Conservation (phyloP, 1,140 invertebrate species). For the Caenorhabditis tropicalis region DNA sequence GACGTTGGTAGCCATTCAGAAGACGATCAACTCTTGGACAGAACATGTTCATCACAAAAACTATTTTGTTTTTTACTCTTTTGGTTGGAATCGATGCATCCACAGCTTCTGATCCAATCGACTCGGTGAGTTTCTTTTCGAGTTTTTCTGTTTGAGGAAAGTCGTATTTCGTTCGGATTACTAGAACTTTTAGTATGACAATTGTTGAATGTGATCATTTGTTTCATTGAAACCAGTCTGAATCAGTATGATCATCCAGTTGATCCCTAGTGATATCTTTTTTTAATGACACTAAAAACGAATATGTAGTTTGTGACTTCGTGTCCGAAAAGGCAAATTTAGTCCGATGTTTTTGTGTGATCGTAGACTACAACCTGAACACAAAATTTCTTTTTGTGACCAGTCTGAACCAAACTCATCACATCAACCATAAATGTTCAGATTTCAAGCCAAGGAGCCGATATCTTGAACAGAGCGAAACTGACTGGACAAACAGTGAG, state of each 20-base stretch:
- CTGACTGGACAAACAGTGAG: slow-evolving; percentile 49
- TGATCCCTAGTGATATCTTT: slow-evolving; percentile 5
- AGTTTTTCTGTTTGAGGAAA: background rate
- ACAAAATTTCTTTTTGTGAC: no score
- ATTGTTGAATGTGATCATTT: background rate
- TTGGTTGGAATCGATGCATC: background rate
- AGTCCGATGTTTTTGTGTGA: background rate
- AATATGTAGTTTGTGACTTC: slow-evolving; percentile 18
- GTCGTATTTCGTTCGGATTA: background rate
- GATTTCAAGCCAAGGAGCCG: slow-evolving; percentile 36
- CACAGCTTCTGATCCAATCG: slow-evolving; percentile 5
- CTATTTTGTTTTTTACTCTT: background rate
- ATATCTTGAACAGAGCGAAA: slow-evolving; percentile 37
- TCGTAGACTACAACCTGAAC: background rate
- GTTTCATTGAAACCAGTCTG: background rate
- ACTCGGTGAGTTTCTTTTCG: background rate
- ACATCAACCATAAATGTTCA: slow-evolving; percentile 14
- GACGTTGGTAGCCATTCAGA: background rate
- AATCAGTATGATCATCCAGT: background rate
- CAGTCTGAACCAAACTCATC: no score
- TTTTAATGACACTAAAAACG: background rate
- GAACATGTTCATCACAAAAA: background rate
- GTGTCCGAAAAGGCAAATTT: background rate
- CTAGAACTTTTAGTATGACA: background rate
- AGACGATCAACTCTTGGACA: slow-evolving; percentile 21